phyloP scores from a whole-genome alignment of 2,113 vertebrate genomes.

The Otis tarda region DNA sequence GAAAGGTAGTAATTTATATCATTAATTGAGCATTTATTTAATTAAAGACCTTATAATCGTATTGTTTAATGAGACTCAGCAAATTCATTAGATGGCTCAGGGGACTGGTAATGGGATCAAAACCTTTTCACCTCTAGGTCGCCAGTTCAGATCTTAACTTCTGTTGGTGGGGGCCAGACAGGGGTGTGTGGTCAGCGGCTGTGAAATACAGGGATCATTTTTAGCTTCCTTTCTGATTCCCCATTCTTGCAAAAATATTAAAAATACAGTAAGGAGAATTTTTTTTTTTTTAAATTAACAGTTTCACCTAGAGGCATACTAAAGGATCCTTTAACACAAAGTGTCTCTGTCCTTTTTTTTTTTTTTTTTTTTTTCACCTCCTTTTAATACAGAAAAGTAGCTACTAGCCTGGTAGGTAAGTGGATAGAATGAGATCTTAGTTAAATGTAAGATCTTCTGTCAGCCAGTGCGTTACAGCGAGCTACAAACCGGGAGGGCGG shows the following conservation, averaged over 20 bases:
- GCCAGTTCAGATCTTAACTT: neutral
- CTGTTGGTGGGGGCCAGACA: neutral
- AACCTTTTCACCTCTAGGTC: neutral
- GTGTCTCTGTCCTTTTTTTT: neutral
- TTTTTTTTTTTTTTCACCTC: too few relatives aligned
- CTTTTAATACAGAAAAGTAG: neutral
- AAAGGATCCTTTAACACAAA: neutral
- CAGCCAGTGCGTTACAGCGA: too few relatives aligned
- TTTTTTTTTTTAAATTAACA: too few relatives aligned
- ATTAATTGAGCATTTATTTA: neutral
- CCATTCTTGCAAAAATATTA: neutral
- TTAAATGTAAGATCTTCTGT: too few relatives aligned
- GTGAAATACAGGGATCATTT: rapidly evolving
- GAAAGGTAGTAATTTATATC: neutral
- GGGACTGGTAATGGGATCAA: neutral
- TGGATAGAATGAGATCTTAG: too few relatives aligned
- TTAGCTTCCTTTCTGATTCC: neutral
- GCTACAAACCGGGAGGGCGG: too few relatives aligned
- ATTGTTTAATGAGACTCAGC: neutral
- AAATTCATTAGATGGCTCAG: neutral
- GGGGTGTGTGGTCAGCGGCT: neutral
- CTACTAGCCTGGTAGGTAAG: neutral
- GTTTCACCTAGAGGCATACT: neutral
- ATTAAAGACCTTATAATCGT: neutral
- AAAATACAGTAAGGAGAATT: neutral